A percentile compares a stretch with the other conserved stretches of the same genome.
These are phyloP conservation scores for Selene dorsalis DNA, from an alignment of 2,797 vertebrate genomes.

Conservation along the genomic window DNA sequence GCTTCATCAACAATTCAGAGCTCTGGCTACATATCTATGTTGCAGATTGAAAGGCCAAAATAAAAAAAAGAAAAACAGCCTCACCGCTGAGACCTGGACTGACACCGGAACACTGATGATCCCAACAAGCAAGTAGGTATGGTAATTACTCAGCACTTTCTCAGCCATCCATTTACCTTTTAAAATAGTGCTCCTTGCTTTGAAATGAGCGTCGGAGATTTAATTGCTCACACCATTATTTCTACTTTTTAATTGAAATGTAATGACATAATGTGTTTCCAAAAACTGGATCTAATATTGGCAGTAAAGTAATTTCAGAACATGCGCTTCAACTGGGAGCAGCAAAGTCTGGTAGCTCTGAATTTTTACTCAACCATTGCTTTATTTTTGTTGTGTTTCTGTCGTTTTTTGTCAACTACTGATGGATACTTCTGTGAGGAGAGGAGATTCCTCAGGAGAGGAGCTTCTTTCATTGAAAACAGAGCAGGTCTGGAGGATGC, in stretches of 20 bases:
- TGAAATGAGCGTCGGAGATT: too few relatives aligned
- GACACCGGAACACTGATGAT: conserved; percentile 1
- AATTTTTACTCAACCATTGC: too few relatives aligned
- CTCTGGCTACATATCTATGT: background rate
- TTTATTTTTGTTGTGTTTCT: too few relatives aligned
- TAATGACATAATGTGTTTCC: too few relatives aligned
- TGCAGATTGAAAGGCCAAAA: background rate
- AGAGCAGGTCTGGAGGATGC: too few relatives aligned
- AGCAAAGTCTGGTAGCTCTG: too few relatives aligned
- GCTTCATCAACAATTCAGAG: background rate
- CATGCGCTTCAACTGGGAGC: too few relatives aligned
- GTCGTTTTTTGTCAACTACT: too few relatives aligned
- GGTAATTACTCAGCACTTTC: background rate
- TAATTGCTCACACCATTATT: background rate
- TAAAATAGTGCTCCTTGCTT: background rate
- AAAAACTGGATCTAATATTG: background rate
- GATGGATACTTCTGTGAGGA: too few relatives aligned
- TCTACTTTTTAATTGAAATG: background rate
- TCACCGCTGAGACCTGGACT: background rate
- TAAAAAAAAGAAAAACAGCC: background rate
- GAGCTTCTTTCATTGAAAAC: too few relatives aligned
- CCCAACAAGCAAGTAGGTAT: background rate
- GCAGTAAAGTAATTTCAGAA: too few relatives aligned
- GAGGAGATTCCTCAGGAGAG: too few relatives aligned
- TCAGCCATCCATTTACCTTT: background rate